Evolutionary conservation across 2,888 invertebrate genomes (phyloP), one percentile per base, ranked within the genome.

Genomic region (Stenchaetothrips biformis): DNA sequence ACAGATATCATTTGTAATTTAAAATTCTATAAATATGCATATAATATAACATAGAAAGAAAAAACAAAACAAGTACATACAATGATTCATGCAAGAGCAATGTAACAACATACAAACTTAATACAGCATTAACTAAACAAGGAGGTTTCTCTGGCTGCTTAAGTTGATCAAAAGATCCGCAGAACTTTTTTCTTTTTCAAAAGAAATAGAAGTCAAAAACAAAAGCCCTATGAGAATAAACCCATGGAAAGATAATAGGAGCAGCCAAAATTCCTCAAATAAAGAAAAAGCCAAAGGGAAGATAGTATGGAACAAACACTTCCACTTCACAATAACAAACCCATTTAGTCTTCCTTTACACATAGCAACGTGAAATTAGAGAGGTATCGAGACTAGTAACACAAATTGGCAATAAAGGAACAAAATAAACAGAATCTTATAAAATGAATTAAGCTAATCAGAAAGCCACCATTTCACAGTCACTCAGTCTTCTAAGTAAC

Each of bases 21-120:
- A 74, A 74, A 74, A 74, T 74, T 74, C 67, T 74, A 74, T 74
- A 74, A 74, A 74, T 74, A 74, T 74, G 67, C 25, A 74, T 74
- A 74, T 74, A 74, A 25, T 11, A 74, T 74, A 74, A 74, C 67
- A 74, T 74, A 74, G 67, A 74, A 74, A 74, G 59, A 25, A 25
- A 74, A 21, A 74, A 74, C 21, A 74, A 74, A 74, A 74, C 67
- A 74, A 74, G 25, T 74, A 74, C 67, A 74, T 74, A 74, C 67
- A 74, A 21, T 21, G 25, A 25, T 11, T 74, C 67, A 74, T 74
- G 67, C 67, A 74, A 21, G 67, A 74, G 67, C 67, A 74, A 74
- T 25, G 67, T 74, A 74, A 74, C 67, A 74, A 74, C 67, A 8
- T 74, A 74, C 21, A 21, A 74, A 74, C 67, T 74, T n/a, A 74